Conservation (phyloP, 2,113 vertebrate species). For the Passer domesticus region DNA sequence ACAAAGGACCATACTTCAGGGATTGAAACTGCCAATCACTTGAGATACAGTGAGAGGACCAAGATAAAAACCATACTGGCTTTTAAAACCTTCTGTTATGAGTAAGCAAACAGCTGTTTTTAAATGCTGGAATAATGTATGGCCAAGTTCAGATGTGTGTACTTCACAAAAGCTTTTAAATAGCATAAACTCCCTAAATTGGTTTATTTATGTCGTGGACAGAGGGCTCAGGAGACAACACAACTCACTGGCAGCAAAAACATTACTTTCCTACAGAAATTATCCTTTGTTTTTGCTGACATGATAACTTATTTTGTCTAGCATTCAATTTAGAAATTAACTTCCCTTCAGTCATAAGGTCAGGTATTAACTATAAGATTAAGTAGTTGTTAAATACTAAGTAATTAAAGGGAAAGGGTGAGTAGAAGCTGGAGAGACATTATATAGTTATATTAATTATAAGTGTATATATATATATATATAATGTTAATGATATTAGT, state of each 20-base stretch:
- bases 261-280: background rate
- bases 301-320: background rate
- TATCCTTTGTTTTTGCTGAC: background rate
- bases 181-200: background rate
- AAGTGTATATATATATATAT: background rate
- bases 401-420: background rate
- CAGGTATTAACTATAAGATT: conserved; percentile 19
- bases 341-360: background rate
- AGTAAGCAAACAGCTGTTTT: background rate
- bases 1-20: background rate
- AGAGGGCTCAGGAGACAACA: background rate
- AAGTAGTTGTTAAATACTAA: conserved; percentile 2
- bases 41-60: background rate
- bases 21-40: background rate
- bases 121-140: background rate
- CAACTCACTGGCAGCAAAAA: background rate
- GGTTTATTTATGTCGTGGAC: background rate
- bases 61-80: background rate
- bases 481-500: no score
- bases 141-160: background rate
- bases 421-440: background rate
- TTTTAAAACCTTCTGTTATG: background rate
- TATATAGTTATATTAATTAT: background rate
- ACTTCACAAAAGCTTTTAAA: background rate
- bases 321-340: background rate